A percentile compares a stretch with the other conserved stretches of the same genome.
Evolutionary conservation across 2,113 vertebrate species (phyloP).

Genomic region (Elachura formosa): DNA sequence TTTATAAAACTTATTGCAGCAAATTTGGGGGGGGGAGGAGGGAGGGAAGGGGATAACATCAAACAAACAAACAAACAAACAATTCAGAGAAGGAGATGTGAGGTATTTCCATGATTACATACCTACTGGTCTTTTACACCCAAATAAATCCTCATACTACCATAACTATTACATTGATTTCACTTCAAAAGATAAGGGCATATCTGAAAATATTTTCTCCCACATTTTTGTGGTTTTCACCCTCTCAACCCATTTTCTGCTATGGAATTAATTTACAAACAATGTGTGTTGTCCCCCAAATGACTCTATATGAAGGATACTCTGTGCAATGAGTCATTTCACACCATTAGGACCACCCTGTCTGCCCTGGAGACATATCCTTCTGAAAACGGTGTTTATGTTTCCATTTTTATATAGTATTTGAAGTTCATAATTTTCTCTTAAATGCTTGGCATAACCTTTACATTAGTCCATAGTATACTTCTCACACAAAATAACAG

Average conservation of each 20-base stretch:
- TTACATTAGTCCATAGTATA: neutral
- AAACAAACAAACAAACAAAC: neutral
- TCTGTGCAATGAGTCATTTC: slow-evolving; percentile 23
- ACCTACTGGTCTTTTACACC: neutral
- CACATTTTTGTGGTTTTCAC: slow-evolving; percentile 39
- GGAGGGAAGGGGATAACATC: no score
- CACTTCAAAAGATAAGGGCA: slow-evolving; percentile 44
- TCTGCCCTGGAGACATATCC: neutral
- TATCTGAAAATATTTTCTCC: slow-evolving; percentile 22
- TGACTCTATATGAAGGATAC: slow-evolving; percentile 34
- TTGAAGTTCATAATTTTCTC: slow-evolving; percentile 38
- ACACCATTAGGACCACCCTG: slow-evolving; percentile 23
- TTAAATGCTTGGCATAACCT: slow-evolving; percentile 11
- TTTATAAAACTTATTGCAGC: neutral
- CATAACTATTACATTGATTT: neutral
- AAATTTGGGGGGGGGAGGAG: no score
- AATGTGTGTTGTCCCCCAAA: slow-evolving; percentile 50
- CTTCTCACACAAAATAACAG: neutral
- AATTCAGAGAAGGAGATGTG: neutral
- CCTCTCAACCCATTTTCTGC: slow-evolving; percentile 51
- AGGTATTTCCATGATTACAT: neutral
- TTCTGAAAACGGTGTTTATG: slow-evolving; percentile 5
- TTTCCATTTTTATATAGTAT: slow-evolving; percentile 36
- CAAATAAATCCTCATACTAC: slow-evolving; percentile 11
- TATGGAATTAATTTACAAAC: slow-evolving; percentile 48